phyloP scores from a whole-genome alignment of 2,888 invertebrate genomes.

The Odontocolon sp. region DNA sequence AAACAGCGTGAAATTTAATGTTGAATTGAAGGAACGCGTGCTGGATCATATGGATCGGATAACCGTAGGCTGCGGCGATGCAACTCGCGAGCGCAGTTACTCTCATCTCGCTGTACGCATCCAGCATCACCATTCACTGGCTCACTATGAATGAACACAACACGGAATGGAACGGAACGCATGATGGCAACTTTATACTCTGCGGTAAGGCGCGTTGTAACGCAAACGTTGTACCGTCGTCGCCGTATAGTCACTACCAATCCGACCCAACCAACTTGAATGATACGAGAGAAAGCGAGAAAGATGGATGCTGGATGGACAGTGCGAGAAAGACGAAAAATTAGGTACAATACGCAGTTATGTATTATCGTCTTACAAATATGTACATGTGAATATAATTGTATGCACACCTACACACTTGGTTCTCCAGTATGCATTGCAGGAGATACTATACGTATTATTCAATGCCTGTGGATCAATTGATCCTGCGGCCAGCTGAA shows the following conservation, averaged over 20 bases:
- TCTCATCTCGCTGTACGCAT: slow-evolving; percentile 60
- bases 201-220: slow-evolving; percentile 59
- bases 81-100: slow-evolving; percentile 56
- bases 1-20: not conserved
- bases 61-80: slow-evolving; percentile 28
- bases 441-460: slow-evolving; percentile 50
- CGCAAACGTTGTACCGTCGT: slow-evolving; percentile 56
- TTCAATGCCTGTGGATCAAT: slow-evolving; percentile 61
- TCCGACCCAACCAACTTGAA: slow-evolving; percentile 26
- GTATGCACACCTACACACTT: slow-evolving; percentile 50
- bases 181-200: slow-evolving; percentile 72
- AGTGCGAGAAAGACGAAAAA: not conserved
- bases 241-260: slow-evolving; percentile 22
- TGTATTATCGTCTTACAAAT: slow-evolving; percentile 7
- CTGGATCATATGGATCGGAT: not conserved
- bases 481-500: slow-evolving; percentile 53
- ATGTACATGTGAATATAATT: slow-evolving; percentile 28
- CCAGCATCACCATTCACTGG: slow-evolving; percentile 57
- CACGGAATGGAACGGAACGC: slow-evolving; percentile 46
- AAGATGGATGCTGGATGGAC: not conserved
- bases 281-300: slow-evolving; percentile 16
- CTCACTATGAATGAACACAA: slow-evolving; percentile 77
- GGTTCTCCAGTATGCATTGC: slow-evolving; percentile 33
- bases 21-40: not conserved
- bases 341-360: not conserved